Evolutionary conservation across 1,140 invertebrate genomes (phyloP).

Genomic region (Brachionus plicatilis): DNA sequence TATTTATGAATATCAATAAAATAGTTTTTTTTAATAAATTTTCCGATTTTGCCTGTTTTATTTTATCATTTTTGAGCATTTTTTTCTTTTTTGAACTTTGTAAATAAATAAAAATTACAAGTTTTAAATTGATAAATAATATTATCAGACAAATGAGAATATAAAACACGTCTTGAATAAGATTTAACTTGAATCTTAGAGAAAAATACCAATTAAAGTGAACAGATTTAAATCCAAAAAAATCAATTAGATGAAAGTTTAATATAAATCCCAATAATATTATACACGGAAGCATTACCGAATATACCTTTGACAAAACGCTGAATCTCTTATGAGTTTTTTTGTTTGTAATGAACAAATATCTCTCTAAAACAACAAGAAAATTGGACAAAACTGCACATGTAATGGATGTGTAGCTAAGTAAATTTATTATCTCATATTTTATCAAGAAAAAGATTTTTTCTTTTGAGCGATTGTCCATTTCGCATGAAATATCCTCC

Average conservation of each 20-base stretch:
- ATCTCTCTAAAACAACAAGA: not conserved
- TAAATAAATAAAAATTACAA: not conserved
- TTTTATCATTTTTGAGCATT: not conserved
- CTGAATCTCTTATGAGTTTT: not conserved
- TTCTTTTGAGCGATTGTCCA: not conserved
- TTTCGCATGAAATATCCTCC: not conserved
- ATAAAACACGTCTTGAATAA: not conserved
- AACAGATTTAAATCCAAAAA: not conserved
- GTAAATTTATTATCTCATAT: not conserved
- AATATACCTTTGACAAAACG: not conserved
- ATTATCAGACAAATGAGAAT: not conserved
- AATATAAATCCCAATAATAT: not conserved
- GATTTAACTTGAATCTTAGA: not conserved
- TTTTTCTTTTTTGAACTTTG: not conserved
- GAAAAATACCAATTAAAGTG: not conserved
- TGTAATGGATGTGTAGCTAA: not conserved
- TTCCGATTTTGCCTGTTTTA: not conserved
- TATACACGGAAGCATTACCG: not conserved
- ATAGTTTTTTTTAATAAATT: not conserved
- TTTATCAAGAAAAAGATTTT: not conserved
- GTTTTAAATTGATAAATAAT: not conserved
- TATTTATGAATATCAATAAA: not conserved
- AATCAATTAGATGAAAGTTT: not conserved
- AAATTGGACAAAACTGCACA: not conserved
- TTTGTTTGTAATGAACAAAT: not conserved